Conservation (phyloP, 35 echinoderm and acorn worm species). For the Ophioderma brevispina region DNA sequence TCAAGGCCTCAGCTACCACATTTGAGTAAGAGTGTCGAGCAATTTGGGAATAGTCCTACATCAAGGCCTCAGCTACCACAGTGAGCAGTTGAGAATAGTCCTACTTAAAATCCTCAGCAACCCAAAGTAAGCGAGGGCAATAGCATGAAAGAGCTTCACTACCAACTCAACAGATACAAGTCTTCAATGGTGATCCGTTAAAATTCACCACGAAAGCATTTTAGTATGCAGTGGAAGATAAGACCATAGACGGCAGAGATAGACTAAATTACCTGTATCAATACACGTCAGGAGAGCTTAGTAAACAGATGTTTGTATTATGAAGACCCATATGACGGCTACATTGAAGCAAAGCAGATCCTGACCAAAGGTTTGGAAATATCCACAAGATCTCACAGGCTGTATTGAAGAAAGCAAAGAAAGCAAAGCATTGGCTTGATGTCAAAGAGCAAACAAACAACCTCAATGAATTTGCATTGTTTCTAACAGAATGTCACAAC, state of each 20-base stretch:
- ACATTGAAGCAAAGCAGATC: slow-evolving; percentile 24
- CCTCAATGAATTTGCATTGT: neutral
- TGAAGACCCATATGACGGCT: slow-evolving; percentile 26
- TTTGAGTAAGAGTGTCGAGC: too few species aligned
- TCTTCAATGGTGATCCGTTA: slow-evolving; percentile 33
- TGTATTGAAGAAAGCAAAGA: neutral
- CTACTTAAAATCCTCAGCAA: too few species aligned
- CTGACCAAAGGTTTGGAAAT: neutral
- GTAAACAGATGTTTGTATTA: slow-evolving; percentile 24
- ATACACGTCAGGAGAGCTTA: slow-evolving; percentile 6
- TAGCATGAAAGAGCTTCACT: slow-evolving; percentile 26
- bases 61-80: too few species aligned
- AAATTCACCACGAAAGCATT: slow-evolving; percentile 11
- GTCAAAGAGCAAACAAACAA: neutral
- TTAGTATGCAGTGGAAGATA: slow-evolving; percentile 29
- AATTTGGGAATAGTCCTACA: too few species aligned
- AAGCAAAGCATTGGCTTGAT: too few species aligned
- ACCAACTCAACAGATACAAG: slow-evolving; percentile 30
- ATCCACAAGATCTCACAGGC: neutral
- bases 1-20: too few species aligned
- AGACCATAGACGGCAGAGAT: slow-evolving; percentile 19
- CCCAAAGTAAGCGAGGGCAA: too few species aligned
- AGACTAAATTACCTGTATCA: slow-evolving; percentile 28
- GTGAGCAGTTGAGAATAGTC: too few species aligned
- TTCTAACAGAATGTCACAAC: neutral